phyloP scores from a whole-genome alignment of 2,113 vertebrate genomes.

The Grallaria varia region DNA sequence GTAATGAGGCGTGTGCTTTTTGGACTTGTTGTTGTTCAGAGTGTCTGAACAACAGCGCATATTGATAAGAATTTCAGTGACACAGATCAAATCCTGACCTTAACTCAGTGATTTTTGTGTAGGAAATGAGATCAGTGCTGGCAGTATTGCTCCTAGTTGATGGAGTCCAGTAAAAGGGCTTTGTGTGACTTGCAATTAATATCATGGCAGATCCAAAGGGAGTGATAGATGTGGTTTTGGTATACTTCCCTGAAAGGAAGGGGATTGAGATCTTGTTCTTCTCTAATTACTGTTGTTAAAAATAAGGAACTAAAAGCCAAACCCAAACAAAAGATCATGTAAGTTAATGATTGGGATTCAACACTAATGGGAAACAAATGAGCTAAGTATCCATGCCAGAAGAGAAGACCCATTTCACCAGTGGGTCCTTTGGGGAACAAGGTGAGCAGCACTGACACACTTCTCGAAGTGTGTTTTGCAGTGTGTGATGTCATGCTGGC shows the following conservation, averaged over 20 bases:
- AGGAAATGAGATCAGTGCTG: neutral
- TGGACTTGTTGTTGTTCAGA: neutral
- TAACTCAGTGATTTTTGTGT: neutral
- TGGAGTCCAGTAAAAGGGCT: neutral
- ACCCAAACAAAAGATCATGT: rapidly evolving
- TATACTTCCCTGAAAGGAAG: neutral
- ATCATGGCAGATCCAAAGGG: neutral
- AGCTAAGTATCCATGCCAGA: rapidly evolving
- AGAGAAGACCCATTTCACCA: neutral
- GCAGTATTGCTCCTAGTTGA: neutral
- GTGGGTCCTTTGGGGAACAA: neutral
- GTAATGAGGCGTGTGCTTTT: neutral
- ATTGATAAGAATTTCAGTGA: neutral
- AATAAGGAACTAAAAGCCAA: neutral
- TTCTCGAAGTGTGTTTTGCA: neutral
- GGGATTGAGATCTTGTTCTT: neutral
- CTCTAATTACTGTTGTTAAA: neutral
- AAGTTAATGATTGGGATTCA: neutral
- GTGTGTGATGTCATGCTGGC: rapidly evolving
- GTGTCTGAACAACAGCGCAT: neutral
- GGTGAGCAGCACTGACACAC: rapidly evolving
- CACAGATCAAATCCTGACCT: neutral
- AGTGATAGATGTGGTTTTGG: neutral
- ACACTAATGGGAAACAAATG: rapidly evolving
- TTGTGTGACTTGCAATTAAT: neutral